These are phyloP conservation scores for Melopsittacus undulatus DNA, from an alignment of 2,797 vertebrate species.

Conservation along the genomic window DNA sequence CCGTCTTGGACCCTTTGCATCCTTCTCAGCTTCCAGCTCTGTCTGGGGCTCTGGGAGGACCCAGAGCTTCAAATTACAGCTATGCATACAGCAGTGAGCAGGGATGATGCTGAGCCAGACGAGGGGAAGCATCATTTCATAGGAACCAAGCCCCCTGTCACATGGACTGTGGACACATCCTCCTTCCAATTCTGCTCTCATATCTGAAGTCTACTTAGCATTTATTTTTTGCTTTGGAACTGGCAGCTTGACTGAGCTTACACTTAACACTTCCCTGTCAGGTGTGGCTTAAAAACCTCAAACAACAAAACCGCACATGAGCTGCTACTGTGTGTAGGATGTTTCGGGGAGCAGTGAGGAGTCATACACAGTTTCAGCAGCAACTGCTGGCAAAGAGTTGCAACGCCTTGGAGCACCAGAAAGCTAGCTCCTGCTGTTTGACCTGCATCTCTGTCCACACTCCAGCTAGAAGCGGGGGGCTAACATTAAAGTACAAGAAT, in stretches of 20 bases:
- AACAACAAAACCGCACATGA: not conserved
- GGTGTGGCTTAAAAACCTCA: not conserved
- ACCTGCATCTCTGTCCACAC: not conserved
- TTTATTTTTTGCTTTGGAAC: not conserved
- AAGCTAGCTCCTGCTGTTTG: not conserved
- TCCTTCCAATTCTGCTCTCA: not conserved
- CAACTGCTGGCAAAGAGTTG: not conserved
- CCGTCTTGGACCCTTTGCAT: not conserved
- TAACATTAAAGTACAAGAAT: not conserved
- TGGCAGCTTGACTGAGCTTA: not conserved
- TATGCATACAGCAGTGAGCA: not conserved
- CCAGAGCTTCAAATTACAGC: not conserved
- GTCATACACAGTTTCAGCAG: not conserved
- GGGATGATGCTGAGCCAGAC: not conserved
- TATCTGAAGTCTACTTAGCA: not conserved
- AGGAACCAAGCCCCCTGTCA: not conserved
- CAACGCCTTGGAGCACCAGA: not conserved
- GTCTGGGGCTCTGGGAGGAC: not conserved
- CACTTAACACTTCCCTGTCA: not conserved
- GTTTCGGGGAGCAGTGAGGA: not conserved
- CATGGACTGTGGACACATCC: not conserved
- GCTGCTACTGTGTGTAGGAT: not conserved
- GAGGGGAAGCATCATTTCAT: not conserved
- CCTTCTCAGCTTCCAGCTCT: not conserved
- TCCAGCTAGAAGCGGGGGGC: not conserved